Conservation (phyloP, 2,888 invertebrate genomes). For the Nomada fucata region DNA sequence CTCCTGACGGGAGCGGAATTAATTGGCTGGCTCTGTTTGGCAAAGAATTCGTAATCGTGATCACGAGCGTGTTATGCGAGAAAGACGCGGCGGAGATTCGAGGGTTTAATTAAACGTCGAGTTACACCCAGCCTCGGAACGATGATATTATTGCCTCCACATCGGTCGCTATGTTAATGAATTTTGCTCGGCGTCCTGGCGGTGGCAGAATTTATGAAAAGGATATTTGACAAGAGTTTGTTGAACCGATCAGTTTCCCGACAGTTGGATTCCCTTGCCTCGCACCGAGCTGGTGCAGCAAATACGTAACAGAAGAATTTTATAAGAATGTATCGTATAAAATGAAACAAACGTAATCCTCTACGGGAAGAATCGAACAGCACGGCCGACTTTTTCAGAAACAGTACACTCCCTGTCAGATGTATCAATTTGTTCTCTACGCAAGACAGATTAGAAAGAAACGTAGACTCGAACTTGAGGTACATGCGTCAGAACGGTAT, state of each 20-base stretch:
- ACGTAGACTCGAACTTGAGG: background rate
- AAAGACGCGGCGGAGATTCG: slow-evolving; percentile 29
- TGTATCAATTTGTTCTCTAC: background rate
- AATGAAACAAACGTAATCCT: no score
- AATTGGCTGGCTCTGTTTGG: slow-evolving; percentile 36
- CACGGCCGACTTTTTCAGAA: no score
- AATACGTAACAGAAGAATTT: no score
- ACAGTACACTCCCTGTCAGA: no score
- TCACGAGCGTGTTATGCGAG: slow-evolving; percentile 1
- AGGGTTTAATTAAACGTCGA: slow-evolving; percentile 55
- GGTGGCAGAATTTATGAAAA: slow-evolving; percentile 18
- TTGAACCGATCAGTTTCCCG: background rate
- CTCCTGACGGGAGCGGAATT: slow-evolving; percentile 25
- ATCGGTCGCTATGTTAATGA: slow-evolving; percentile 36
- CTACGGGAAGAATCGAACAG: no score
- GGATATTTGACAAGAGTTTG: background rate
- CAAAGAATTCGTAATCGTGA: slow-evolving; percentile 38
- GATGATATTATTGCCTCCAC: slow-evolving; percentile 50
- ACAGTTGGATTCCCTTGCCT: background rate
- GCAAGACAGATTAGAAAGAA: background rate
- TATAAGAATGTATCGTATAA: no score
- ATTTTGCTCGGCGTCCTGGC: slow-evolving; percentile 23
- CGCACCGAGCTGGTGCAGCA: no score
- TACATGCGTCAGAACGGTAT: no score
- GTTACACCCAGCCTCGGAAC: slow-evolving; percentile 37